Evolutionary conservation across 2,888 invertebrate genomes (phyloP).

Genomic region (Chironomus tentans): DNA sequence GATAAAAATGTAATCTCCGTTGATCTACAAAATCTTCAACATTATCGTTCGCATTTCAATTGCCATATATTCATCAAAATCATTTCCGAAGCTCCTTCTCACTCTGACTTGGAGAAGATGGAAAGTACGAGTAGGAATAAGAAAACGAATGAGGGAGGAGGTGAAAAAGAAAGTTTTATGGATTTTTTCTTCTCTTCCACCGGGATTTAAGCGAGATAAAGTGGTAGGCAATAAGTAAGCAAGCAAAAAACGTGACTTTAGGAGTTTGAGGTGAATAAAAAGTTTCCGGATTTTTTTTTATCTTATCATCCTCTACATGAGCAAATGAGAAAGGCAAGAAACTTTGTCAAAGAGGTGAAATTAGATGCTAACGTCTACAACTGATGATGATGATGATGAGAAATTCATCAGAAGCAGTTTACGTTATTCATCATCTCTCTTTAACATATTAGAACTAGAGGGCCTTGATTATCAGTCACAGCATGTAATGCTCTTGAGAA

Average conservation of each 20-base stretch:
- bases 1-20: background rate
- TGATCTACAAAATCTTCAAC: conserved; percentile 12
- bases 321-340: background rate
- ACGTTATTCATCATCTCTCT: no score
- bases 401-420: no score
- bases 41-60: conserved; percentile 20
- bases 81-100: background rate
- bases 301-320: background rate
- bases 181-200: background rate
- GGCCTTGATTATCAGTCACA: no score
- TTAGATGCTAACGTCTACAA: background rate
- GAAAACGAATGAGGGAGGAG: background rate
- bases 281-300: background rate
- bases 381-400: no score
- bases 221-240: background rate
- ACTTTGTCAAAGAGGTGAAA: background rate
- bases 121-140: background rate
- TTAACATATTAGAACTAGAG: no score
- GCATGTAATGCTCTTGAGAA: no score
- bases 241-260: background rate
- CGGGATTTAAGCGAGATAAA: conserved; percentile 1
- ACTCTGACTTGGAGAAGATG: background rate
- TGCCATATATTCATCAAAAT: conserved; percentile 21
- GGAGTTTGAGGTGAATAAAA: background rate
- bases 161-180: background rate